phyloP scores from a whole-genome alignment of 2,113 vertebrate genomes.

The Melanerpes formicivorus region DNA sequence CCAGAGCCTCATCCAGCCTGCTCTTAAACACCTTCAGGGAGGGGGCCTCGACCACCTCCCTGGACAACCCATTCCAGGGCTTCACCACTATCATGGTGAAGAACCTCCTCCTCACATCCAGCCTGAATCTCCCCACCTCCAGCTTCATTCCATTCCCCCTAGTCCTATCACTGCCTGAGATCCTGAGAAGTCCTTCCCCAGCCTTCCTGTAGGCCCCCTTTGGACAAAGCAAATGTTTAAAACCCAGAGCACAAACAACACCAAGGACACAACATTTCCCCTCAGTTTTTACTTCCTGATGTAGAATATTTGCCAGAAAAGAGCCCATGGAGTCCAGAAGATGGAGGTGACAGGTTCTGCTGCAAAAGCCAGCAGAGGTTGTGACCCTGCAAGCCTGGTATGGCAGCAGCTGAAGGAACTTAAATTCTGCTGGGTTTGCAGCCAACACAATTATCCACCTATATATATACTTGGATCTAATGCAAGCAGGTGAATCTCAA shows the following conservation, averaged over 20 bases:
- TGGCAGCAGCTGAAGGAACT: background rate
- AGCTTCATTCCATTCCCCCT: no score
- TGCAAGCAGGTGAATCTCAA: fast-evolving
- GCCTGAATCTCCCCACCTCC: no score
- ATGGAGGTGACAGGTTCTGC: background rate
- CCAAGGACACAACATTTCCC: background rate
- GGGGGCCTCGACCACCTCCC: no score
- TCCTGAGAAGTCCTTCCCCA: no score
- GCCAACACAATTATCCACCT: background rate
- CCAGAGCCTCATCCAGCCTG: no score
- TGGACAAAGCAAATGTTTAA: background rate
- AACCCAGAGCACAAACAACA: background rate
- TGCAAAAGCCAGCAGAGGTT: background rate
- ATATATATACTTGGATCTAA: background rate
- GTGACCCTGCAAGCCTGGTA: fast-evolving
- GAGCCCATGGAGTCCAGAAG: background rate
- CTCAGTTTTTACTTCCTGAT: background rate
- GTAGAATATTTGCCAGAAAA: background rate
- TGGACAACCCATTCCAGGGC: no score
- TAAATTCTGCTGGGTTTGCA: background rate
- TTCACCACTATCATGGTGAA: no score
- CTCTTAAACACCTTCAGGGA: no score
- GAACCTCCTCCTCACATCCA: no score
- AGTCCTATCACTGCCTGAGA: no score
- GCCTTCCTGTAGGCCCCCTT: no score